A percentile compares a stretch with the other conserved stretches of the same genome.
Evolutionary conservation across 2,113 vertebrate species (phyloP).

Genomic region (Phainopepla nitens): DNA sequence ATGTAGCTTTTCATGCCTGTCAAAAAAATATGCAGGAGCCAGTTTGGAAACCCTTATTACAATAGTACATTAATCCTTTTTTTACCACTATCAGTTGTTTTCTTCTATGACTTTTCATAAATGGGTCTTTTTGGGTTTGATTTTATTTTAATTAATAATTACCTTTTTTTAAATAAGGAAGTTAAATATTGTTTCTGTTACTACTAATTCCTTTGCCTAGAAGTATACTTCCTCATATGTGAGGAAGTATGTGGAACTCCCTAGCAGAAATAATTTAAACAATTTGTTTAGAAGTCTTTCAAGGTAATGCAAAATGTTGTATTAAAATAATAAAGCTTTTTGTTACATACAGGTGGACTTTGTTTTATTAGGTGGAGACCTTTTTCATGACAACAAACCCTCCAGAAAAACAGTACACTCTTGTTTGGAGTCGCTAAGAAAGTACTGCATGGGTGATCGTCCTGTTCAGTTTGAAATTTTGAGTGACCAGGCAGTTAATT

Average conservation of each 20-base stretch:
- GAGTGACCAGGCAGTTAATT: conserved; percentile 95
- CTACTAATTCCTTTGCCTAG: background rate
- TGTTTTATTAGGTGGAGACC: conserved; percentile 92
- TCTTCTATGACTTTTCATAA: background rate
- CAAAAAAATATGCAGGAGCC: background rate
- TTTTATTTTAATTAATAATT: background rate
- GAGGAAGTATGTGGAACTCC: background rate
- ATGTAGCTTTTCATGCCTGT: background rate
- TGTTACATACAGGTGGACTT: conserved; percentile 88
- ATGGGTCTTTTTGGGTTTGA: background rate
- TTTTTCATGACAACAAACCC: conserved; percentile 98
- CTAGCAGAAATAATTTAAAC: background rate
- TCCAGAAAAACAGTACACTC: conserved; percentile 87
- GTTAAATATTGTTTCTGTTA: background rate
- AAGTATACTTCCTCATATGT: background rate
- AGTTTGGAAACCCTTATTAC: background rate
- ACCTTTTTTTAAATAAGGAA: background rate
- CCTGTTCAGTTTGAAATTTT: conserved; percentile 91
- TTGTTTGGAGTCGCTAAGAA: conserved; percentile 84
- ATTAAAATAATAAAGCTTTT: conserved; percentile 52
- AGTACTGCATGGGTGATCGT: conserved; percentile 94
- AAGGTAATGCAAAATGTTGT: background rate
- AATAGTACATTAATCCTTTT: background rate
- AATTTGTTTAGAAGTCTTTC: background rate
- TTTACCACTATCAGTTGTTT: background rate